Conservation (phyloP, 1,140 invertebrate species). For the Euwallacea similis region DNA sequence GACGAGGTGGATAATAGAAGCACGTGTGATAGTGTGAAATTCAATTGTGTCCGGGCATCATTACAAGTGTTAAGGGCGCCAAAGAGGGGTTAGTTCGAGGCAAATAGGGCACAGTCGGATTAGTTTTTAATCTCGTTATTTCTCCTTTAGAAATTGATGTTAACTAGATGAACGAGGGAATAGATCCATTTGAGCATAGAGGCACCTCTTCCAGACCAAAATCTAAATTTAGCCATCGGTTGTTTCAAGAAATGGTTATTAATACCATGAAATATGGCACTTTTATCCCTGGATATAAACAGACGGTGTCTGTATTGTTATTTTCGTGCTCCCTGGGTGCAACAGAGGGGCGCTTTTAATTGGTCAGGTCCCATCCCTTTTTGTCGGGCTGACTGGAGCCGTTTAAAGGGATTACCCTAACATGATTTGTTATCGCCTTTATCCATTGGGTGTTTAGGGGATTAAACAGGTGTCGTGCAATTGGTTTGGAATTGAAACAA, state of each 20-base stretch:
- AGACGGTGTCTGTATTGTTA: not conserved
- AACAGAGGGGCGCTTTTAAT: conserved; percentile 28
- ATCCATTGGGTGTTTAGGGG: conserved; percentile 5
- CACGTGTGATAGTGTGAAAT: conserved; percentile 45
- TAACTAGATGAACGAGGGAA: not conserved
- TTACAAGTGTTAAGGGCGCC: conserved; percentile 43
- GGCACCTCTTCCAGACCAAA: not conserved
- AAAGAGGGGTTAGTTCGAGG: conserved; percentile 15
- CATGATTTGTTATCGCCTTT: conserved; percentile 28
- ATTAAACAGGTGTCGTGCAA: conserved; percentile 15
- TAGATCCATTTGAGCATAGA: not conserved
- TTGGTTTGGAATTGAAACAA: too few relatives aligned
- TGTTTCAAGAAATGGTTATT: not conserved
- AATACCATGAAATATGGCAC: too few relatives aligned
- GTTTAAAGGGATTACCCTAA: conserved; percentile 29
- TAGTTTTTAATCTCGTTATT: conserved; percentile 31
- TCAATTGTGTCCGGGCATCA: conserved; percentile 49
- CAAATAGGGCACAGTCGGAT: conserved; percentile 31
- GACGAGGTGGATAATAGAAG: conserved; percentile 33
- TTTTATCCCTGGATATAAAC: too few relatives aligned
- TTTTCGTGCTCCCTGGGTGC: not conserved
- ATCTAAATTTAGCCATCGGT: not conserved
- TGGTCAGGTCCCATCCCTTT: conserved; percentile 20
- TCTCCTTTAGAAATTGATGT: conserved; percentile 4
- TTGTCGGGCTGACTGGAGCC: conserved; percentile 17